A percentile compares a stretch with the other conserved stretches of the same genome.
These are phyloP conservation scores for Glyptemys insculpta DNA, from an alignment of 2,797 vertebrate genomes.

Conservation along the genomic window DNA sequence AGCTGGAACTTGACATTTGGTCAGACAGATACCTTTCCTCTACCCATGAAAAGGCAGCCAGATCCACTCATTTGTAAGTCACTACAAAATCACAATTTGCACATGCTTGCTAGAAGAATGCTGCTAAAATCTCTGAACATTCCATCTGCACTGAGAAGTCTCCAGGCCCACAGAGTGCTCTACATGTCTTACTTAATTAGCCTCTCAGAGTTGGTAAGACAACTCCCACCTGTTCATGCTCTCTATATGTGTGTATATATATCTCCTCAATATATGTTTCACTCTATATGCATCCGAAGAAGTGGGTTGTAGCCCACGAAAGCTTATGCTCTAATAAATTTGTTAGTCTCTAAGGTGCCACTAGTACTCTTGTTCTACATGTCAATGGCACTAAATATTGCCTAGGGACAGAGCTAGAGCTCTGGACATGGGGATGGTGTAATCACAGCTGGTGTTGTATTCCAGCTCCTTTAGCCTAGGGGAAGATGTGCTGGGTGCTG, in stretches of 20 bases:
- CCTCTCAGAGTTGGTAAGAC: too few species aligned
- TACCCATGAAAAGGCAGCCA: neutral
- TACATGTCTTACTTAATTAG: too few species aligned
- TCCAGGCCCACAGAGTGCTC: neutral
- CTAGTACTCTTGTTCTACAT: too few species aligned
- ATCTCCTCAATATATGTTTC: too few species aligned
- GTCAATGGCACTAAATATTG: neutral
- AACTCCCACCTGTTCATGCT: too few species aligned
- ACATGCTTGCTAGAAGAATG: neutral
- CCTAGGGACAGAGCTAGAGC: neutral
- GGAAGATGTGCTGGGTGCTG: neutral
- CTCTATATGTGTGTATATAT: too few species aligned
- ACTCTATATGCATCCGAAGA: too few species aligned
- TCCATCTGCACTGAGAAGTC: neutral
- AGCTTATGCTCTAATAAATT: too few species aligned
- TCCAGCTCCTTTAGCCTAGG: conserved; percentile 72
- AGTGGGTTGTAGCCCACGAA: too few species aligned
- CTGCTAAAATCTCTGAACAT: neutral
- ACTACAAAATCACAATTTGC: too few species aligned
- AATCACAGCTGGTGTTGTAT: conserved; percentile 69
- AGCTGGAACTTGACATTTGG: neutral
- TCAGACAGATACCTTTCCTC: neutral
- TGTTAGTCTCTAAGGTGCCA: too few species aligned
- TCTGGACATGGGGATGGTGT: neutral
- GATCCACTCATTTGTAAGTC: too few species aligned